phyloP scores from a whole-genome alignment of 2,888 invertebrate species.

The Diploptera punctata region DNA sequence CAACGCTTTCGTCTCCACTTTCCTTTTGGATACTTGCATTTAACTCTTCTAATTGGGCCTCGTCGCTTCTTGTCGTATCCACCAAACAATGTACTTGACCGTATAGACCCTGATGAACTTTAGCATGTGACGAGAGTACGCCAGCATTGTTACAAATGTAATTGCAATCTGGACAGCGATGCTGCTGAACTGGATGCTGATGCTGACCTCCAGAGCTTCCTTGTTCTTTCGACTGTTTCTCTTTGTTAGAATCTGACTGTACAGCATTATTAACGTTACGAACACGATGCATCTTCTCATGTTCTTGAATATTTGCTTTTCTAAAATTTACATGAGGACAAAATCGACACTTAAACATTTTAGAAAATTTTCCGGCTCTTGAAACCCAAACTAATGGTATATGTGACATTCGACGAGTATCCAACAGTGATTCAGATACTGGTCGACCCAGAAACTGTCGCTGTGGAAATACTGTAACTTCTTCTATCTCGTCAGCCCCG shows the following conservation, averaged over 20 bases:
- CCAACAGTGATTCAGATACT: constrained; percentile 46
- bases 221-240: background rate
- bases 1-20: constrained; percentile 26
- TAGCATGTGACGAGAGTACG: constrained; percentile 59
- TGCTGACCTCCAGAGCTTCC: constrained; percentile 3
- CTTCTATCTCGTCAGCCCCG: constrained; percentile 57
- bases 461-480: constrained; percentile 46
- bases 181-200: constrained; percentile 44
- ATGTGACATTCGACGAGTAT: constrained; percentile 62
- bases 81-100: constrained; percentile 76
- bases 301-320: constrained; percentile 79
- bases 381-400: constrained; percentile 80
- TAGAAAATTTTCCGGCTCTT: constrained; percentile 72
- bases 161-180: constrained; percentile 78
- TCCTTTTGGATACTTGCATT: constrained; percentile 41
- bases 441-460: background rate
- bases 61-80: constrained; percentile 68
- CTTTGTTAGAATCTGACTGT: constrained; percentile 9
- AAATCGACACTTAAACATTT: constrained; percentile 84
- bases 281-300: constrained; percentile 76
- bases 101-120: constrained; percentile 74
- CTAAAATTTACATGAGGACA: constrained; percentile 86
- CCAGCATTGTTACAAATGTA: constrained; percentile 76
- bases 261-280: background rate
- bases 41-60: constrained; percentile 67